Evolutionary conservation across 1,140 invertebrate species (phyloP).

Genomic region (Lordiphosa stackelbergi): DNA sequence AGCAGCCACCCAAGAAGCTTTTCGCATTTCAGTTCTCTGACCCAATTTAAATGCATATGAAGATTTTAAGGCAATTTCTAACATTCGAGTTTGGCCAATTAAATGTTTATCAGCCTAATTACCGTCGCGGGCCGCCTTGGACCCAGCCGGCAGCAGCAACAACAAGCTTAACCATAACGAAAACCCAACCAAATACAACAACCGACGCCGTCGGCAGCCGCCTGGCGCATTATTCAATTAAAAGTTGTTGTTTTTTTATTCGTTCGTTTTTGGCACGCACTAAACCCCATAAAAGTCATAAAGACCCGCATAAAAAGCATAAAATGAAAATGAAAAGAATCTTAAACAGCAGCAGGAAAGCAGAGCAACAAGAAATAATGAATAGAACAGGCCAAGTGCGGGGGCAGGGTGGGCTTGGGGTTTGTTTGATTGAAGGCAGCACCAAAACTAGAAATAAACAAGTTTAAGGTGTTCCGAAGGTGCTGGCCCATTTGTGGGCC

Average conservation of each 20-base stretch:
- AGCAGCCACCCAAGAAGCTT: conserved; percentile 23
- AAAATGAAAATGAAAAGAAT: conserved; percentile 77
- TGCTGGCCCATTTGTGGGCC: conserved; percentile 20
- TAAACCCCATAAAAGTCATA: conserved; percentile 77
- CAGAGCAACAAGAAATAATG: conserved; percentile 53
- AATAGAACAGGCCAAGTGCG: conserved; percentile 22
- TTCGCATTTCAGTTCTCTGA: conserved; percentile 27
- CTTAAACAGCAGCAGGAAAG: conserved; percentile 50
- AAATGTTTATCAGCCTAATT: conserved; percentile 71
- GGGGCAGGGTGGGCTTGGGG: background rate
- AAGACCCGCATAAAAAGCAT: conserved; percentile 76
- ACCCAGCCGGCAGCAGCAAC: conserved; percentile 24
- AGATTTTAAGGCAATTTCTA: conserved; percentile 45
- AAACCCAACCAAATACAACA: conserved; percentile 20
- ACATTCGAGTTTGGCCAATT: conserved; percentile 66
- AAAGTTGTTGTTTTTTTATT: conserved; percentile 48
- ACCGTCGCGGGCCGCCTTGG: conserved; percentile 38
- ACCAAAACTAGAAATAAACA: conserved; percentile 39
- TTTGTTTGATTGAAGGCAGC: conserved; percentile 1
- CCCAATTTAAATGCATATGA: conserved; percentile 59
- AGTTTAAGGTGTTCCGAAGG: conserved; percentile 64
- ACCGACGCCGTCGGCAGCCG: conserved; percentile 39
- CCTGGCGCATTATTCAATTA: conserved; percentile 74
- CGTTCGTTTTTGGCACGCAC: conserved; percentile 75
- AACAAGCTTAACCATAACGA: conserved; percentile 17